Evolutionary conservation across 2,797 vertebrate genomes (phyloP).

Genomic region (Threskiornis aethiopicus): DNA sequence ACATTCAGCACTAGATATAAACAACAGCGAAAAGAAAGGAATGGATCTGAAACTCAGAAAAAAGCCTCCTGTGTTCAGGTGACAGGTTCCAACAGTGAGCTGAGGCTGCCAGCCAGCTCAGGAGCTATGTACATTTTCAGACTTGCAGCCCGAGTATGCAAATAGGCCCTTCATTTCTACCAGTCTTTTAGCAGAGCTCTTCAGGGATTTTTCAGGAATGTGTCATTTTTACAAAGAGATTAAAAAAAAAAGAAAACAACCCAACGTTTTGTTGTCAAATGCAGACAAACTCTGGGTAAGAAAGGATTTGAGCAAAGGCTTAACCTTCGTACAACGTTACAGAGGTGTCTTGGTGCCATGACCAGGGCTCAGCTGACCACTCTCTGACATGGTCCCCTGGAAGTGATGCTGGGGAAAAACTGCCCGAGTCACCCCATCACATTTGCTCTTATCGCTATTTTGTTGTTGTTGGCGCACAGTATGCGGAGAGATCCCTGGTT

Average conservation of each 20-base stretch:
- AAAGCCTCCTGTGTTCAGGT: neutral
- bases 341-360: neutral
- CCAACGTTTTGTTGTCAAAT: neutral
- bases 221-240: neutral
- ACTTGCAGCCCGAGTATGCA: neutral
- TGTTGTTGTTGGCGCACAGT: neutral
- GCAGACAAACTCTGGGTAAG: neutral
- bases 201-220: neutral
- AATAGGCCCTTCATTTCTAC: neutral
- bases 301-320: neutral
- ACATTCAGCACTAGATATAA: neutral
- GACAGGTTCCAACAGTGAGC: neutral
- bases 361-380: fast-evolving
- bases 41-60: neutral
- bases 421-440: neutral
- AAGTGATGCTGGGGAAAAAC: neutral
- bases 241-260: neutral
- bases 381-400: neutral
- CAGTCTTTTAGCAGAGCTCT: neutral
- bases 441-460: neutral
- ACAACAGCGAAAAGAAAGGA: neutral
- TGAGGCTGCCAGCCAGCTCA: neutral
- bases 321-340: neutral
- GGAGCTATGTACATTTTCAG: neutral
- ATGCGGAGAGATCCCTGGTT: neutral